These are phyloP conservation scores for Polymixis flavicincta DNA, from an alignment of 2,888 invertebrate species.

Conservation along the genomic window DNA sequence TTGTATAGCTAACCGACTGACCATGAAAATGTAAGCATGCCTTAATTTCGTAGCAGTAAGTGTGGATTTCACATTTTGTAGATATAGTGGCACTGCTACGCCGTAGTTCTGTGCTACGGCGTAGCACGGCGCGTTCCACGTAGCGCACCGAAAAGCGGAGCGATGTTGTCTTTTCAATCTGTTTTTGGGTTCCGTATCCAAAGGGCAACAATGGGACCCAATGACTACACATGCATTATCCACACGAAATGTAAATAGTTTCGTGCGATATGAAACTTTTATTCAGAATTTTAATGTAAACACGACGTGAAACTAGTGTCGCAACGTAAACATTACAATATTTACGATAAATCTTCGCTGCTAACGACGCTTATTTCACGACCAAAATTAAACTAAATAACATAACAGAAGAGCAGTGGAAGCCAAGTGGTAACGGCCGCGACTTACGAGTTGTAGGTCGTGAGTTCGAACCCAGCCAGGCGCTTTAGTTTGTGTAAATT, in stretches of 20 bases:
- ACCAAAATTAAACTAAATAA: too few relatives aligned
- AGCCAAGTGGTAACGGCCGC: too few relatives aligned
- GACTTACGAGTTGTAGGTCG: too few relatives aligned
- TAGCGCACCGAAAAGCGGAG: too few relatives aligned
- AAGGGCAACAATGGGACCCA: neutral
- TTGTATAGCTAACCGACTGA: neutral
- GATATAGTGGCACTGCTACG: conserved; percentile 4
- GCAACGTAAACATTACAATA: neutral
- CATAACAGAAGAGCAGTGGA: too few relatives aligned
- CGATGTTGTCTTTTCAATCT: neutral
- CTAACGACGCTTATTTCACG: neutral
- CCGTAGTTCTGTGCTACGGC: conserved; percentile 6
- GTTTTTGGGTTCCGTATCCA: too few relatives aligned
- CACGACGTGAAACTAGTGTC: neutral
- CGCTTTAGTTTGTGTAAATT: too few relatives aligned
- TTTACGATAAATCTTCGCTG: neutral
- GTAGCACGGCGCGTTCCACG: conserved; percentile 27
- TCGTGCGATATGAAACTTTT: neutral
- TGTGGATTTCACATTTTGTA: neutral
- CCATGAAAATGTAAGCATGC: neutral
- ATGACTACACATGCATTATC: neutral
- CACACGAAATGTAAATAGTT: neutral
- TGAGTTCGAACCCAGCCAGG: too few relatives aligned
- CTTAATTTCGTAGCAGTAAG: neutral
- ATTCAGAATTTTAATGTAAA: neutral